Base-by-base conservation (phyloP, 1,140 invertebrate species). In the Laodelphax striatellus region DNA sequence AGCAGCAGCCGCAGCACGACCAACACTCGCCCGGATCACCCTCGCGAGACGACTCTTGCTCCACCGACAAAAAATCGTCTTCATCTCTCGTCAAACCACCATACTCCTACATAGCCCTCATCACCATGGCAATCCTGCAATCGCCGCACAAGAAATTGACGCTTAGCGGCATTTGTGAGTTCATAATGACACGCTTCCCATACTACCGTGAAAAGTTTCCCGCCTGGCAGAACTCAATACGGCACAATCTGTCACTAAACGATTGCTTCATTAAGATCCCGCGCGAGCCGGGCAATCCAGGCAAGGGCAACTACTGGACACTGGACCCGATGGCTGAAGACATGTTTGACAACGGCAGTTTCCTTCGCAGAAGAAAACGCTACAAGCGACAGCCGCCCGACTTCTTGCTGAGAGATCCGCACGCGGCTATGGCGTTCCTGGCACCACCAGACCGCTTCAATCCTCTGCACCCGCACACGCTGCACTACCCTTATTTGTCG, bases 271-370 rank as follows among this genome's bases (percentile, higher is more conserved):
- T 99, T 17, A 99, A 99, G 76, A 95, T 99, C 50, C 94, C 97
- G 0, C 77, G 97, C 5, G 96, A 98, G 72, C 95, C 96, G 0
- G 96, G 95, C 0, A 98, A 99, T 71, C 97, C 97, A 0, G 95
- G 95, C 0, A 99, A 99, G 69, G 97, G 97, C 0, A 99, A 98
- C 70, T 99, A 98, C 74, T 99, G 97, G 97, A 96, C 94, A 0
- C 73, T 99, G 52, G 95, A 99, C 75, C 97, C 97, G 0, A 76
- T 93, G 58, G 92, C 92, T 1, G 94, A 98, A 70, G 93, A 98
- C 70, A 99, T 99, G 97, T 99, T 99, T 69, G 97, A 99, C 71
- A 99, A 99, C 72, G 97, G 97, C 0, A 95, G 91, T 69, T 99
- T 99, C 70, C 76, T 99, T 44, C 74, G 97, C 5, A 80, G 97